Percentiles rank a stretch among this genome's conserved stretches.
Conservation (phyloP, 2,888 invertebrate species). For the Ornithoptera priamus region DNA sequence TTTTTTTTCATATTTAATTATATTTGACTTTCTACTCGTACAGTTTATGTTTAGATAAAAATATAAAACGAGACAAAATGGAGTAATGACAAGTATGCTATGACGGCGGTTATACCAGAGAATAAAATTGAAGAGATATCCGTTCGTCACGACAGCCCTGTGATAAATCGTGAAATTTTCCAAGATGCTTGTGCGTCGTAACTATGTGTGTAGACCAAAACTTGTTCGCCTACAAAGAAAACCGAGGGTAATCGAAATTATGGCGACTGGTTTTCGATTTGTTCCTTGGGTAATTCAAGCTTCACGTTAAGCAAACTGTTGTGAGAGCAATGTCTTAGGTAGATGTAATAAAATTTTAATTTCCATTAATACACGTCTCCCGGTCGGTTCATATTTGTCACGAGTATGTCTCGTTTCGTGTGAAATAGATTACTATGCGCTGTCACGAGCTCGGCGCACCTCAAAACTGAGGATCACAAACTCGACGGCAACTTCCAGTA, state of each 20-base stretch:
- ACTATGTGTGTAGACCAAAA: conserved; percentile 39
- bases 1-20: background rate
- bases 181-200: conserved; percentile 41
- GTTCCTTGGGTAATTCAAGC: background rate
- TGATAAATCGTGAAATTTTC: conserved; percentile 40
- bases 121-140: conserved; percentile 8
- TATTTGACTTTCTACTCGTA: background rate
- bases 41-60: background rate
- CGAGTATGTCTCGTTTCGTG: conserved; percentile 44
- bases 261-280: background rate
- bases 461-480: conserved; percentile 51
- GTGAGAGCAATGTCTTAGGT: background rate
- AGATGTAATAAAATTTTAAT: conserved; percentile 29
- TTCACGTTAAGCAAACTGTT: background rate
- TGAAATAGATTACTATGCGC: conserved; percentile 60
- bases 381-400: conserved; percentile 41
- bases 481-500: conserved; percentile 48
- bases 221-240: conserved; percentile 37
- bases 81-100: background rate
- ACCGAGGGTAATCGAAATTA: conserved; percentile 30
- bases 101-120: background rate
- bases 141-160: conserved; percentile 33
- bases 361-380: conserved; percentile 38
- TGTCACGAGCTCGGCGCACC: conserved; percentile 55
- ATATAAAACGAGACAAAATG: conserved; percentile 1